phyloP scores from a whole-genome alignment of 2,113 vertebrate genomes.

The Solea senegalensis region DNA sequence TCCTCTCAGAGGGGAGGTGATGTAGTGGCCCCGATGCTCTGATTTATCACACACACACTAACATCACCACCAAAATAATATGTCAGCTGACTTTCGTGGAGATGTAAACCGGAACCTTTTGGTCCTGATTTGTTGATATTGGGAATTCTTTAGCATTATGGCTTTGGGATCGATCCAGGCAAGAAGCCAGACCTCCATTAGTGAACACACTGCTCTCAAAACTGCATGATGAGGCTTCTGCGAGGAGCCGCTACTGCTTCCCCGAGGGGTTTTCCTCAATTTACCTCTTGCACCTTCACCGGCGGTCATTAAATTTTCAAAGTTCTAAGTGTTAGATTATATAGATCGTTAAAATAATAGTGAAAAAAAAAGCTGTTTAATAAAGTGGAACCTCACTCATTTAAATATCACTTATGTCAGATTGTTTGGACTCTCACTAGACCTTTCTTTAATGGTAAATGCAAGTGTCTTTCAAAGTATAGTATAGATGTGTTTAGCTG shows the following conservation, averaged over 20 bases:
- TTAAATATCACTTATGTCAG: no score
- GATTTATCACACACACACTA: constrained; percentile 44
- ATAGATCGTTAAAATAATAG: no score
- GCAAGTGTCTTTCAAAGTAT: no score
- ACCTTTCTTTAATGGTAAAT: no score
- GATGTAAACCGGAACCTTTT: constrained; percentile 14
- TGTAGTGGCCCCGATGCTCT: constrained; percentile 31
- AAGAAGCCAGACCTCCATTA: constrained; percentile 65
- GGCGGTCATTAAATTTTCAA: neutral
- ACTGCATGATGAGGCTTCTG: constrained; percentile 4
- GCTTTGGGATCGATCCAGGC: constrained; percentile 56
- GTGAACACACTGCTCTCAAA: constrained; percentile 42
- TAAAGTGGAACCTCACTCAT: no score
- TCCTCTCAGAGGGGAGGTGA: constrained; percentile 45
- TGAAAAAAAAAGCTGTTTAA: no score
- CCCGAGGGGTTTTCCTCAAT: constrained; percentile 30
- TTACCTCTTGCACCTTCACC: neutral
- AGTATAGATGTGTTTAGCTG: no score
- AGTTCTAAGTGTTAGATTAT: no score
- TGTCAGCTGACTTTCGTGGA: neutral
- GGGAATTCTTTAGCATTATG: constrained; percentile 44
- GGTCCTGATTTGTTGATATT: constrained; percentile 51
- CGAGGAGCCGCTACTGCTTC: constrained; percentile 16
- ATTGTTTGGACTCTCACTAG: no score
- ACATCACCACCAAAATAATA: constrained; percentile 8